Base-by-base conservation (phyloP, 2,797 vertebrate genomes). In the Orestias chungarensis region DNA sequence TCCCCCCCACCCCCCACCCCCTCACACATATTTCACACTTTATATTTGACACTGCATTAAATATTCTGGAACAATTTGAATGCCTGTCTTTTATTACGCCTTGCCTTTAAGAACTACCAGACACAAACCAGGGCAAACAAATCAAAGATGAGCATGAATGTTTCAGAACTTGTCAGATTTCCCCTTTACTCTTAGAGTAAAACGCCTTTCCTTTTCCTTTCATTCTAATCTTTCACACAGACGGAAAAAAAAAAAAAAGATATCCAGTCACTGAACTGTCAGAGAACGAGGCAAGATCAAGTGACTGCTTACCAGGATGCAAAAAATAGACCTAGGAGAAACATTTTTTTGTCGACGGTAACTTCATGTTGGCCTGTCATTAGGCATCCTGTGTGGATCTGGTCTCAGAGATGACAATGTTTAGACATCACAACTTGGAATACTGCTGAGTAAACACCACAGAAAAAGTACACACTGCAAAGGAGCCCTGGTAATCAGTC, bases 321-420 rank as follows among this genome's bases (percentile, higher is more conserved):
- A 88, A 89, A 93, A 59, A 91, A 92, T 90, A 91, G 90, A 88
- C 79, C 76, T 83, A 80, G 80, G 78, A 87, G 83, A 87, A 86
- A 74, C 68, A 40, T 59, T 72, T 82, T 80, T 89, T 86, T 90
- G 85, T 82, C 82, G 80, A 70, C 71, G 72, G 64, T 20, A 64
- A 73, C 27, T 92, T 89, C 75, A 90, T 82, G 81, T 86, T 35
- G 76, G 73, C 80, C 77, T 89, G 78, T 90, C 89, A 88, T 85
- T 79, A 83, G 69, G 71, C 57, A n/a, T 84, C 73, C 68, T 68
- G 75, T 47, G 25, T 73, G 68, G 67, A 85, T 86, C 62, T 68
- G 76, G 70, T 74, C 82, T 79, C 73, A 68, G 70, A 74, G 62
- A 82, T 86, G 84, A 86, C 79, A 68, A 49, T 82, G 83, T 88